These are phyloP conservation scores for Dromiciops gliroides DNA, from an alignment of 2,113 vertebrate genomes.

Conservation along the genomic window DNA sequence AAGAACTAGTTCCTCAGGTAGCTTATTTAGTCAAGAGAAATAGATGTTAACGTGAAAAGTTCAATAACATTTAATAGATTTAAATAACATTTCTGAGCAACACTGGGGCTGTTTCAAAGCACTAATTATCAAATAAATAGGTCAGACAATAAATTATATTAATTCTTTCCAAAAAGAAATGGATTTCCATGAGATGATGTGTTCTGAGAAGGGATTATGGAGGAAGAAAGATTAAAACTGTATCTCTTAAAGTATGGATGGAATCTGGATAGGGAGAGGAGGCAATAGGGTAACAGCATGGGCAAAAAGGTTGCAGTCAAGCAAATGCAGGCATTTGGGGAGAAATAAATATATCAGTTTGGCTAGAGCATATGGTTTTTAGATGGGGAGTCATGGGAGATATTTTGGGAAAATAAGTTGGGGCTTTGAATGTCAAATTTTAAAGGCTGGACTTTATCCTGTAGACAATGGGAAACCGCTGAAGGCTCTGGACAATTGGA, in stretches of 20 bases:
- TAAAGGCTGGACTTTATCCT: not conserved
- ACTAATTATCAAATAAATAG: not conserved
- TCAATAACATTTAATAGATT: not conserved
- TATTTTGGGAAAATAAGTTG: not conserved
- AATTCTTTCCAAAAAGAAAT: not conserved
- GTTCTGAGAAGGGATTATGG: not conserved
- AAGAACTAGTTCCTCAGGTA: not conserved
- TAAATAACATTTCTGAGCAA: not conserved
- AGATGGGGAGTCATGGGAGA: not conserved
- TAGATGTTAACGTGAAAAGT: not conserved
- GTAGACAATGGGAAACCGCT: not conserved
- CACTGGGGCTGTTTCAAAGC: not conserved
- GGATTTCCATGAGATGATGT: not conserved
- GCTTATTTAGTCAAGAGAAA: not conserved
- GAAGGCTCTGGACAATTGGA: not conserved
- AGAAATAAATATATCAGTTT: not conserved
- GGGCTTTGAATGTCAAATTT: not conserved
- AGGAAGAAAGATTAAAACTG: not conserved
- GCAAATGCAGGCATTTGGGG: not conserved
- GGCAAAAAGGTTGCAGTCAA: not conserved
- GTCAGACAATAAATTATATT: not conserved
- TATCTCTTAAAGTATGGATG: not conserved
- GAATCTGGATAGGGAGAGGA: not conserved
- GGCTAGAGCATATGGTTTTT: not conserved
- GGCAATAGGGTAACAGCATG: not conserved